Base-by-base conservation (phyloP, 2,113 vertebrate genomes). In the Polypterus senegalus region DNA sequence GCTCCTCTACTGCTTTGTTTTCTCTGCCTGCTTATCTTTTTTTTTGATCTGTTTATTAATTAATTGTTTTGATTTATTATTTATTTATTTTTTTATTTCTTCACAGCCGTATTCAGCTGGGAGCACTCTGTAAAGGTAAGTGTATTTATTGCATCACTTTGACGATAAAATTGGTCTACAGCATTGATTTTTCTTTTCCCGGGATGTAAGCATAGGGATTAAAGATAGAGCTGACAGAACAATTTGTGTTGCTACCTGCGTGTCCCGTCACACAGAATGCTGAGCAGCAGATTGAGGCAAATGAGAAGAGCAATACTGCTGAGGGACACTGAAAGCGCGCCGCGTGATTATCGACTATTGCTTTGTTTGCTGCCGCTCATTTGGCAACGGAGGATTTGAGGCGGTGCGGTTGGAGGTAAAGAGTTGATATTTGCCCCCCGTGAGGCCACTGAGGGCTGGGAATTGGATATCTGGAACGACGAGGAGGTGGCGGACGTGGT, bases 141-240 rank as follows among this genome's bases (percentile, higher is more conserved):
- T 79, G 70, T 82, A 66, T 86, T 85, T 88, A 82, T 84, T 80
- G 69, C 65, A 57, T 67, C 60, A 67, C 60, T 49, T 75, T 76
- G 70, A 80, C 75, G 83, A 85, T 68, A 66, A 79, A 73, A 73
- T 75, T 76, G 73, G 68, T 68, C 74, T 67, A 61, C 56, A 53
- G 61, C 71, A 74, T 81, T 75, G 77, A 86, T 87, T 82, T 78
- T 69, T 73, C 77, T 69, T 61, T 72, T 75, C 81, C 72, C 65
- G 66, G 72, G 71, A 74, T 78, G 71, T 82, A 75, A 69, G 61
- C 65, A 73, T 71, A 73, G 60, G 78, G 70, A 81, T 84, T 86
- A 77, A 81, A 81, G 77, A 73, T 71, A 74, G 54, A 83, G 81
- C 76, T 81, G 79, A 84, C 74, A 73, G 70, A 64, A 76, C 72